Conservation (phyloP, 2,113 vertebrate genomes). For the Acrocephalus kingi region DNA sequence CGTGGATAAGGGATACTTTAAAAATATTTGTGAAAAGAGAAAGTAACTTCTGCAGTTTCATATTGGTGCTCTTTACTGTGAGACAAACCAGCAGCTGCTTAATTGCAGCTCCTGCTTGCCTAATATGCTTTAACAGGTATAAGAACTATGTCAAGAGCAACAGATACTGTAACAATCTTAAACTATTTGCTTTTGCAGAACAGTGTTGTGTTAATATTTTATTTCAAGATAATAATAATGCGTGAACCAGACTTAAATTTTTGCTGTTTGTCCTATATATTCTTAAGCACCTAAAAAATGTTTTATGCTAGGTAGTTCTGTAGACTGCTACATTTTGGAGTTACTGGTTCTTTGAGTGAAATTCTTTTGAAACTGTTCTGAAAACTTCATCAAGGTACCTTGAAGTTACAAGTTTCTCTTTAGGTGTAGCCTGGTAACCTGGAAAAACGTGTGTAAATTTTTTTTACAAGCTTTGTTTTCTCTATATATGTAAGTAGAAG, state of each 20-base stretch:
- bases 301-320: not conserved
- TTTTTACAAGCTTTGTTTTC: not conserved
- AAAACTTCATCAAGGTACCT: not conserved
- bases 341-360: not conserved
- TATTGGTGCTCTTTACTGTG: not conserved
- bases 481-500: not conserved
- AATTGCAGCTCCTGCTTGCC: not conserved
- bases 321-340: not conserved
- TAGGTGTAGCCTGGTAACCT: not conserved
- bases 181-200: not conserved
- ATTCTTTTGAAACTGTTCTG: not conserved
- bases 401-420: not conserved
- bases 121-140: not conserved
- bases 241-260: not conserved
- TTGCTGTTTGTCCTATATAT: not conserved
- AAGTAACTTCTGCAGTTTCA: not conserved
- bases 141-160: not conserved
- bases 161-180: not conserved
- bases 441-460: not conserved
- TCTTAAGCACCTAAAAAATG: not conserved
- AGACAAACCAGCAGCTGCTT: not conserved
- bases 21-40: not conserved
- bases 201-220: not conserved
- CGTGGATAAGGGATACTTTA: accelerated
- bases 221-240: not conserved